phyloP scores from a whole-genome alignment of 2,888 invertebrate genomes.

The Euzophera pinguis region DNA sequence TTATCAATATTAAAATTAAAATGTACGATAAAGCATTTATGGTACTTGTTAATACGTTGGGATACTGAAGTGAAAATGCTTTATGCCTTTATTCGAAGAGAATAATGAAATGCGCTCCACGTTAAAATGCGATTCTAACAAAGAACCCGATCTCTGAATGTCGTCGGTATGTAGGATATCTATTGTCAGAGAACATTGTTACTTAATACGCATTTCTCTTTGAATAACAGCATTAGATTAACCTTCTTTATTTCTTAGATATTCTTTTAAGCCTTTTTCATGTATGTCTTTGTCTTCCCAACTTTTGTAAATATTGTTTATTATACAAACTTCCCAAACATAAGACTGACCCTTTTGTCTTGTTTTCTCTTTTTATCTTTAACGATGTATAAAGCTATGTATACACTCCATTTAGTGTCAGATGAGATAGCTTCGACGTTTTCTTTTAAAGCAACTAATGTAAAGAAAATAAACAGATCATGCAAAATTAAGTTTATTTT shows the following conservation, averaged over 20 bases:
- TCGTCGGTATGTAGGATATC: background rate
- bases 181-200: slow-evolving; percentile 4
- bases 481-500: slow-evolving; percentile 34
- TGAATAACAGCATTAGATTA: slow-evolving; percentile 32
- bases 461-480: slow-evolving; percentile 70
- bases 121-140: slow-evolving; percentile 7
- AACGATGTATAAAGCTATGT: slow-evolving; percentile 52
- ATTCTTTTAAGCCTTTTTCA: slow-evolving; percentile 60
- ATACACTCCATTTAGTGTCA: slow-evolving; percentile 48
- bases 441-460: slow-evolving; percentile 68
- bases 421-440: slow-evolving; percentile 64
- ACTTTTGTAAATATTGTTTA: slow-evolving; percentile 77
- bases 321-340: slow-evolving; percentile 78
- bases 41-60: slow-evolving; percentile 62
- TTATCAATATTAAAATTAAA: slow-evolving; percentile 66
- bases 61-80: slow-evolving; percentile 42
- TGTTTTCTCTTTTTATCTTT: slow-evolving; percentile 70
- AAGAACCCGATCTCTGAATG: background rate
- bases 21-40: slow-evolving; percentile 53
- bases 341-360: slow-evolving; percentile 80
- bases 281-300: slow-evolving; percentile 65
- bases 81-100: slow-evolving; percentile 14
- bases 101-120: slow-evolving; percentile 2
- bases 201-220: slow-evolving; percentile 10
- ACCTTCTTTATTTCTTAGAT: slow-evolving; percentile 54